Conservation (phyloP, 2,888 invertebrate genomes). For the Corbicula japonica region DNA sequence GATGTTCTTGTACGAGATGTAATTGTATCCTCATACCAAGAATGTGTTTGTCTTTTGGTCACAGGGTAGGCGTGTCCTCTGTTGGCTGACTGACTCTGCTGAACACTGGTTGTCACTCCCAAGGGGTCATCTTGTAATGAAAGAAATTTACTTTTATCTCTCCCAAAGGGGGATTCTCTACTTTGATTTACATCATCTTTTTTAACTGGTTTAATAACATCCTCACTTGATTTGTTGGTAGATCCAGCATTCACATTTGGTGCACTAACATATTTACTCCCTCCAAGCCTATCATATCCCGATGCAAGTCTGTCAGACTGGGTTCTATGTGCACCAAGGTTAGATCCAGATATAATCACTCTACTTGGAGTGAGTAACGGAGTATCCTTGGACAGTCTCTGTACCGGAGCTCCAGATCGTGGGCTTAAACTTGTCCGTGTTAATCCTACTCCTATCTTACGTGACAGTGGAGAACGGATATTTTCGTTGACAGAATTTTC, state of each 20-base stretch:
- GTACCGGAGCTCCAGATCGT: constrained; percentile 3
- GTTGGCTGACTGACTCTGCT: constrained; percentile 28
- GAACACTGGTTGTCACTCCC: constrained; percentile 11
- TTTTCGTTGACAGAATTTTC: not conserved
- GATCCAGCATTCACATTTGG: constrained; percentile 29
- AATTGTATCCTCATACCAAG: no score
- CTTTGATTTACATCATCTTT: constrained; percentile 28
- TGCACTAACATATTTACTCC: constrained; percentile 37
- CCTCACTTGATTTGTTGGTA: not conserved
- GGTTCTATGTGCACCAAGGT: constrained; percentile 35
- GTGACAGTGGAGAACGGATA: not conserved
- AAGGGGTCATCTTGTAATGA: no score
- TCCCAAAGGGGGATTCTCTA: constrained; percentile 1
- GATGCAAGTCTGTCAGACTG: constrained; percentile 38
- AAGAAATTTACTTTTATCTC: no score
- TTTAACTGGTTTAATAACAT: not conserved
- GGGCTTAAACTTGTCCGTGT: constrained; percentile 37
- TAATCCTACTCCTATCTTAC: constrained; percentile 42
- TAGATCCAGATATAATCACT: constrained; percentile 41
- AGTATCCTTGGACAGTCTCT: constrained; percentile 5
- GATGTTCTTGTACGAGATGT: not conserved
- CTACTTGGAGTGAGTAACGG: constrained; percentile 37
- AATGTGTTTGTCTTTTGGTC: no score
- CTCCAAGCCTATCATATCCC: constrained; percentile 38
- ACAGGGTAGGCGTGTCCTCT: no score